Evolutionary conservation across 2,888 invertebrate genomes (phyloP).

Genomic region (Drosophila fulvimacula): DNA sequence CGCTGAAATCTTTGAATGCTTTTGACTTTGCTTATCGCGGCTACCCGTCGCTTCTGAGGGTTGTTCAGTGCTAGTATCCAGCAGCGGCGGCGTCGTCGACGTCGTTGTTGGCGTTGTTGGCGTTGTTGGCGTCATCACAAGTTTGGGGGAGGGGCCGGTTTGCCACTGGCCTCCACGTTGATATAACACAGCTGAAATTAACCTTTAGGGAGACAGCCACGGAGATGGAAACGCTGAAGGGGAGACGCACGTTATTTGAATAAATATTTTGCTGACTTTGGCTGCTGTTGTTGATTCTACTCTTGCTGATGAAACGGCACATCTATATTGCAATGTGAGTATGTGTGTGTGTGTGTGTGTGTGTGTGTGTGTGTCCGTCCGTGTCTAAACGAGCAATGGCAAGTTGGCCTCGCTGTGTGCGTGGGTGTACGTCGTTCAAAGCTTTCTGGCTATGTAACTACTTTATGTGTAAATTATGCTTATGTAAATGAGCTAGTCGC

Average conservation of each 20-base stretch:
- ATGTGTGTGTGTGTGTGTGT: conserved; percentile 18
- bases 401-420: conserved; percentile 27
- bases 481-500: conserved; percentile 76
- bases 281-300: conserved; percentile 45
- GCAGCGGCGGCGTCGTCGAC: conserved; percentile 22
- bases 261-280: conserved; percentile 83
- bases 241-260: conserved; percentile 80
- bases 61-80: conserved; percentile 48
- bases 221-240: conserved; percentile 12
- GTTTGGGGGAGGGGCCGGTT: conserved; percentile 21
- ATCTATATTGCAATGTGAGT: conserved; percentile 26
- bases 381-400: conserved; percentile 27
- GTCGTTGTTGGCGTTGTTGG: conserved; percentile 45
- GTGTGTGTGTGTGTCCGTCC: conserved; percentile 21
- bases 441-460: conserved; percentile 66
- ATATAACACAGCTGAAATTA: conserved; percentile 76
- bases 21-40: conserved; percentile 75
- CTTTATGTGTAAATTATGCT: conserved; percentile 82
- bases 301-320: conserved; percentile 24
- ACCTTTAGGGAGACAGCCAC: conserved; percentile 70
- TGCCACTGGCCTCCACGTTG: conserved; percentile 44
- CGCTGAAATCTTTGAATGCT: conserved; percentile 71
- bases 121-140: conserved; percentile 47
- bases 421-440: conserved; percentile 35
- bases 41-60: conserved; percentile 61